Conservation (phyloP, 1,140 invertebrate genomes). For the Caenorhabditis tropicalis region DNA sequence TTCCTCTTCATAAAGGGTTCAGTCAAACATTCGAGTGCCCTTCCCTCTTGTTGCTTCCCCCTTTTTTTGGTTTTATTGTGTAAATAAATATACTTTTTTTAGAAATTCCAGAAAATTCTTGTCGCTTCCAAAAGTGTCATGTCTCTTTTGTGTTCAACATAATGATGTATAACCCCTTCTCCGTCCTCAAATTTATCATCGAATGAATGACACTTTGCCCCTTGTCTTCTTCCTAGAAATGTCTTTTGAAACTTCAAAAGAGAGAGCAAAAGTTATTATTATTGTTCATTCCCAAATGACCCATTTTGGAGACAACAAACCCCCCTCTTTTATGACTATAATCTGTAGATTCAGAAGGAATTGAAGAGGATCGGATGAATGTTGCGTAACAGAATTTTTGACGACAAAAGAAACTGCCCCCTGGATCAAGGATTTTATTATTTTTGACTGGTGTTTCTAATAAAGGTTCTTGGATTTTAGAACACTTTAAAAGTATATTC, state of each 20-base stretch:
- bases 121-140: neutral
- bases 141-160: neutral
- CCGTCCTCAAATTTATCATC: neutral
- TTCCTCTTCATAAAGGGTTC: too few species aligned
- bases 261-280: conserved; percentile 14
- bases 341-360: too few species aligned
- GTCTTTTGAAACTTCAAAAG: neutral
- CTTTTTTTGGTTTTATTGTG: neutral
- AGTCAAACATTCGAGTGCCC: neutral
- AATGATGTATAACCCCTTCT: neutral
- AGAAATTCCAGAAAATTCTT: too few species aligned
- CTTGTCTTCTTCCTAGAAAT: neutral
- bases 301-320: neutral
- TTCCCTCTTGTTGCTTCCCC: neutral
- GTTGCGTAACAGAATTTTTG: neutral
- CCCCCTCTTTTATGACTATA: neutral
- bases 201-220: conserved; percentile 19
- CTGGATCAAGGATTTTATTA: too few species aligned
- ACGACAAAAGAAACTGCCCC: too few species aligned
- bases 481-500: too few species aligned
- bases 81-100: too few species aligned
- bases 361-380: too few species aligned
- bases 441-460: too few species aligned
- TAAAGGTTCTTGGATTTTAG: too few species aligned
- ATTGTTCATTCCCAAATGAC: conserved; percentile 6